Conservation (phyloP, 1,140 invertebrate species). For the Drosophila simulans region DNA sequence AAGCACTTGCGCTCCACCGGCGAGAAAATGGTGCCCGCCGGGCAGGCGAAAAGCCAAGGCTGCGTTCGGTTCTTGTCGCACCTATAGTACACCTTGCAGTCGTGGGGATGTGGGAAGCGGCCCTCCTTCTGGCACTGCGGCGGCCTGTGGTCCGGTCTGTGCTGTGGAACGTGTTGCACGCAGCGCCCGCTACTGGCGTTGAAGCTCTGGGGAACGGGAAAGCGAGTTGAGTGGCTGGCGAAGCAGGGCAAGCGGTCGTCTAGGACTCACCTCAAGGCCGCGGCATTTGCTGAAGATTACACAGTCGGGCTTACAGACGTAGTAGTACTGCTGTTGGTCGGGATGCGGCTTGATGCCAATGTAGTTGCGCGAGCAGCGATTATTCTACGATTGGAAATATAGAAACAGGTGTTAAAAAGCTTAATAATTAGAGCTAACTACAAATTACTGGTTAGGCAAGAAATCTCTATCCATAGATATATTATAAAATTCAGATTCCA, state of each 20-base stretch:
- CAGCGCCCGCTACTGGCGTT: slow-evolving; percentile 62
- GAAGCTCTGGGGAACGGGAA: slow-evolving; percentile 46
- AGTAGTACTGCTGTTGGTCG: slow-evolving; percentile 82
- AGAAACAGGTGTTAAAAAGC: neutral
- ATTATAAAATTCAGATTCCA: neutral
- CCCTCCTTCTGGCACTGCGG: slow-evolving; percentile 60
- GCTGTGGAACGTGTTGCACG: slow-evolving; percentile 28
- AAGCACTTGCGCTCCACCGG: slow-evolving; percentile 65
- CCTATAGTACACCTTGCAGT: slow-evolving; percentile 79
- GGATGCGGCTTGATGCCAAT: slow-evolving; percentile 81
- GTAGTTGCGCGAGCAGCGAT: slow-evolving; percentile 79
- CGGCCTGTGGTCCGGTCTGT: neutral
- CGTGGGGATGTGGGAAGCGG: slow-evolving; percentile 66
- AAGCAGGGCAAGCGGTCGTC: neutral
- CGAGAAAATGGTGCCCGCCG: slow-evolving; percentile 70
- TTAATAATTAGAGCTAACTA: too few species aligned
- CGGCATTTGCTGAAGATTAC: slow-evolving; percentile 84
- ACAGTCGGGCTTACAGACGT: slow-evolving; percentile 76
- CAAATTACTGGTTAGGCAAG: too few species aligned
- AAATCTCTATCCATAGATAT: too few species aligned
- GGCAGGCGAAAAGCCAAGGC: slow-evolving; percentile 72
- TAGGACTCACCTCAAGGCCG: slow-evolving; percentile 56
- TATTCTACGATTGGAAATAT: slow-evolving; percentile 47
- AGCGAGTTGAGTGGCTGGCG: neutral
- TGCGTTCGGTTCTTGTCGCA: slow-evolving; percentile 65